phyloP scores from a whole-genome alignment of 1,140 invertebrate species.

The Diabrotica virgifera region DNA sequence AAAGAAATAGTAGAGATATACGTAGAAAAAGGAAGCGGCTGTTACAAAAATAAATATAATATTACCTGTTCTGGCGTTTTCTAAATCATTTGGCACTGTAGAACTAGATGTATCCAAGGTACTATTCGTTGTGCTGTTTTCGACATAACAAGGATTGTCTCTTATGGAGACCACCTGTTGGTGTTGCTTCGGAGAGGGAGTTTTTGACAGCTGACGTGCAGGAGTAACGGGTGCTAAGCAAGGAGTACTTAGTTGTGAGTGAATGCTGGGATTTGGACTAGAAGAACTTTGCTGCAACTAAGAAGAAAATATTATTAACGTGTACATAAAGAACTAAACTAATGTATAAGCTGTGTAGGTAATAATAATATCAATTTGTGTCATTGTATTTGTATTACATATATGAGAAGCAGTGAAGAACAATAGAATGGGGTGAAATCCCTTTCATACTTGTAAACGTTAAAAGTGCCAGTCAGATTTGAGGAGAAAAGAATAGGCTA shows the following conservation, averaged over 20 bases:
- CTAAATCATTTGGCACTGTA: conserved; percentile 23
- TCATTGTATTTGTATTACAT: too few species aligned
- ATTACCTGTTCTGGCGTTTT: conserved; percentile 19
- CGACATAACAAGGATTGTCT: conserved; percentile 33
- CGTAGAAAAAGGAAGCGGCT: too few species aligned
- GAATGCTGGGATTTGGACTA: conserved; percentile 19
- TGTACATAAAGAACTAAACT: background rate
- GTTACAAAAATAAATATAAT: background rate
- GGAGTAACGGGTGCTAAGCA: conserved; percentile 5
- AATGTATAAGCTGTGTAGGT: background rate
- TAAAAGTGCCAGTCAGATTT: too few species aligned
- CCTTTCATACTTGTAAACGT: too few species aligned
- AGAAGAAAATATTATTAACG: background rate
- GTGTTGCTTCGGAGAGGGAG: background rate
- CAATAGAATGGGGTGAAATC: too few species aligned
- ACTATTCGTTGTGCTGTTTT: conserved; percentile 26
- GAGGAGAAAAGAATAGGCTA: too few species aligned
- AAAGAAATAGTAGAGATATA: too few species aligned
- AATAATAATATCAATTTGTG: too few species aligned
- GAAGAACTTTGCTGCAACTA: conserved; percentile 22
- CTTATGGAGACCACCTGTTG: conserved; percentile 30
- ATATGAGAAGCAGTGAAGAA: too few species aligned
- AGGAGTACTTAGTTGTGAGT: conserved; percentile 4
- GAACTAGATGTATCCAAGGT: conserved; percentile 20
- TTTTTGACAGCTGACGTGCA: conserved; percentile 7